Evolutionary conservation across 2,888 invertebrate genomes (phyloP).

Genomic region (Andrena flavipes): DNA sequence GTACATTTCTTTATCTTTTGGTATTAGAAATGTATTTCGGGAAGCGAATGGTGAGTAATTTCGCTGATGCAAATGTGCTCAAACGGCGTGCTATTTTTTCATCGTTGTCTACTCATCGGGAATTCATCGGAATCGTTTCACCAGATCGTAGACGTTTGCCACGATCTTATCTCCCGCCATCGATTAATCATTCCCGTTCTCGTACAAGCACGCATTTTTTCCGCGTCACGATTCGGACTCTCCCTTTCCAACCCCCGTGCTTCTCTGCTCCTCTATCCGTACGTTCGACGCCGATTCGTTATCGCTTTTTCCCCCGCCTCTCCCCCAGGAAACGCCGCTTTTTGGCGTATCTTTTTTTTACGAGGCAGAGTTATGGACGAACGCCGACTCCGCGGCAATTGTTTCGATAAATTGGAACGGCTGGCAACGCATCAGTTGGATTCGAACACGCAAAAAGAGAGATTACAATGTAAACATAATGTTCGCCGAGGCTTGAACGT

Average conservation of each 20-base stretch:
- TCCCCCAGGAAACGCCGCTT: neutral
- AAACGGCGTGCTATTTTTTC: slow-evolving; percentile 1
- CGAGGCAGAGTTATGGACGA: slow-evolving; percentile 10
- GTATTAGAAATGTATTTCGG: neutral
- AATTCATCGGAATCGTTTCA: slow-evolving; percentile 51
- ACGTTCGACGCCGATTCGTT: slow-evolving; percentile 24
- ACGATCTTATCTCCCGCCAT: slow-evolving; percentile 30
- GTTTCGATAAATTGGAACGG: slow-evolving; percentile 47
- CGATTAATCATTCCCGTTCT: slow-evolving; percentile 55
- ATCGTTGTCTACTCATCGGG: slow-evolving; percentile 22
- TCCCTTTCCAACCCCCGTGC: neutral
- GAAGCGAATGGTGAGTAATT: slow-evolving; percentile 1
- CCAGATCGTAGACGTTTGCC: slow-evolving; percentile 16
- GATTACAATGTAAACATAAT: slow-evolving; percentile 42
- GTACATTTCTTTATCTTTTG: too few species aligned
- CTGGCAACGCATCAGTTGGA: slow-evolving; percentile 27
- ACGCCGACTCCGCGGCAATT: slow-evolving; percentile 16
- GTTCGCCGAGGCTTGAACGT: slow-evolving; percentile 22
- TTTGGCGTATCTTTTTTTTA: slow-evolving; percentile 19
- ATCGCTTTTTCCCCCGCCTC: neutral
- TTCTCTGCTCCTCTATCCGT: neutral
- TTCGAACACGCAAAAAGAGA: slow-evolving; percentile 20
- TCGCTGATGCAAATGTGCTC: neutral
- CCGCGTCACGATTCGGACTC: slow-evolving; percentile 27
- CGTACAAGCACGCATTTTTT: slow-evolving; percentile 41